phyloP scores from a whole-genome alignment of 2,113 vertebrate species.

The Trichomycterus rosablanca region DNA sequence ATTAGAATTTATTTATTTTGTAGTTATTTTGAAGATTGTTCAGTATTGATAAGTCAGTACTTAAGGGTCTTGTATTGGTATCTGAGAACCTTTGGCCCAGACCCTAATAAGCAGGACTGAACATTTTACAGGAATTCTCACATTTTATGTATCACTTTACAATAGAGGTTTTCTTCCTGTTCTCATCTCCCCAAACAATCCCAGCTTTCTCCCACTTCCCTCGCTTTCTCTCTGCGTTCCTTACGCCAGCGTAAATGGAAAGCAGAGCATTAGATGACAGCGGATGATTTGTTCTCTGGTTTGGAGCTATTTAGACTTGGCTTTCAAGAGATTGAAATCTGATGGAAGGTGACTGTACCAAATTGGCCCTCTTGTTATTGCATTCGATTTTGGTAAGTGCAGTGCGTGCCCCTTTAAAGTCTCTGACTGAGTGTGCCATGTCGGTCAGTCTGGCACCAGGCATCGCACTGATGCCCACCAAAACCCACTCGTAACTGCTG shows the following conservation, averaged over 20 bases:
- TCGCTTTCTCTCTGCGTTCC: not conserved
- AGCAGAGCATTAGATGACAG: conserved; percentile 32
- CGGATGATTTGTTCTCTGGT: conserved; percentile 31
- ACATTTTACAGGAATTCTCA: no score
- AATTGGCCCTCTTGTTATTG: conserved; percentile 15
- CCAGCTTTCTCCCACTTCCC: conserved; percentile 8
- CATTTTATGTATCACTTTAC: no score
- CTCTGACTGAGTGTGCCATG: no score
- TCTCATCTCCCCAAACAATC: not conserved
- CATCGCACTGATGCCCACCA: conserved; percentile 20
- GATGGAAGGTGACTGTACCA: no score
- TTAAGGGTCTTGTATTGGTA: no score
- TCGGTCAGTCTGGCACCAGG: conserved; percentile 25
- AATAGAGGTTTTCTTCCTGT: no score
- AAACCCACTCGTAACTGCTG: conserved; percentile 20
- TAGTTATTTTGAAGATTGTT: no score
- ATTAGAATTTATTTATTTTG: no score
- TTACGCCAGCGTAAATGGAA: conserved; percentile 39
- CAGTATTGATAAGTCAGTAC: no score
- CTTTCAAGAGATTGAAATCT: conserved; percentile 14
- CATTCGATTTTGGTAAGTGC: conserved; percentile 27
- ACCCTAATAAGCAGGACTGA: no score
- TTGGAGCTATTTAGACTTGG: conserved; percentile 1
- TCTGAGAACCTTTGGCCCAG: no score
- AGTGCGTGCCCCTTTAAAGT: no score